phyloP scores from a whole-genome alignment of 2,113 vertebrate species.

The Platysteira castanea region DNA sequence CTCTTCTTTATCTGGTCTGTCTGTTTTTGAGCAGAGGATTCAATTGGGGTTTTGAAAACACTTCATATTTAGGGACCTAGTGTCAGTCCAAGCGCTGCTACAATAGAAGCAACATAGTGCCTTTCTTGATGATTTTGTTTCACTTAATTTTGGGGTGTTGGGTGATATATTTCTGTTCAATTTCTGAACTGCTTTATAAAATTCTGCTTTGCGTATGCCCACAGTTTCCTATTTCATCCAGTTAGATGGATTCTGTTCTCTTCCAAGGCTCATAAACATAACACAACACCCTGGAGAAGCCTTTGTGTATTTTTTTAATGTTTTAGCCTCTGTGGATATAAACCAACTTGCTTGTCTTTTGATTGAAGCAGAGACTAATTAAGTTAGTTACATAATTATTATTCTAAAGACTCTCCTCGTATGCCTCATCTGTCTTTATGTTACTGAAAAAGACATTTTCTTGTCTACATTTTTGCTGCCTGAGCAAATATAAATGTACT shows the following conservation, averaged over 20 bases:
- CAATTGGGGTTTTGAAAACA: not conserved
- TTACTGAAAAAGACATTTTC: slow-evolving; percentile 29
- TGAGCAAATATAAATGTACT: slow-evolving; percentile 44
- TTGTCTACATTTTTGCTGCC: slow-evolving; percentile 32
- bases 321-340: not conserved
- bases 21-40: not conserved
- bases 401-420: not conserved
- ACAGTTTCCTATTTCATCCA: not conserved
- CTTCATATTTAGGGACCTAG: not conserved
- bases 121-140: not conserved
- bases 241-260: not conserved
- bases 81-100: not conserved
- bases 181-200: not conserved
- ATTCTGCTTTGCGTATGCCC: not conserved
- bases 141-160: accelerated
- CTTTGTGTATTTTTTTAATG: not conserved
- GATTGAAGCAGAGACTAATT: slow-evolving; percentile 15
- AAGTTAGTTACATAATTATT: slow-evolving; percentile 42
- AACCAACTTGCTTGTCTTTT: not conserved
- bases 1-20: not conserved
- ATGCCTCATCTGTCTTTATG: slow-evolving; percentile 54
- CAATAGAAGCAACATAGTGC: accelerated
- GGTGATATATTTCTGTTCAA: not conserved
- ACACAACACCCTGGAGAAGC: not conserved
- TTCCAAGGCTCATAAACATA: not conserved